A percentile compares a stretch with the other conserved stretches of the same genome.
These are phyloP conservation scores for Cervus canadensis DNA, from an alignment of 2,113 vertebrate species.

Conservation along the genomic window DNA sequence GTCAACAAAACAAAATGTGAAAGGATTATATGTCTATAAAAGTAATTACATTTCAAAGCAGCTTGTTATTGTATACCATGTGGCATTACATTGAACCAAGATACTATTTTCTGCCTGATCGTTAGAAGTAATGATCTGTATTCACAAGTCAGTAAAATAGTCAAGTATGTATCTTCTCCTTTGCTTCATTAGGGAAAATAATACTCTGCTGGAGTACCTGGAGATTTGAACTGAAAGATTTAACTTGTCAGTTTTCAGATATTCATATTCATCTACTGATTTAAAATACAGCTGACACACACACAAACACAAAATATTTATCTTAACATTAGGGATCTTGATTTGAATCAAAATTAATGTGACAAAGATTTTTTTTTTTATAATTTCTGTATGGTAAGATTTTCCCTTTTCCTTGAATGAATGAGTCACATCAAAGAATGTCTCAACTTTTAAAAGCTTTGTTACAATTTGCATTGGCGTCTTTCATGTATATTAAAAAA, in stretches of 20 bases:
- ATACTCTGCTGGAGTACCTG: constrained; percentile 71
- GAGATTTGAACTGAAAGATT: constrained; percentile 69
- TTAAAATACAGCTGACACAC: constrained; percentile 70
- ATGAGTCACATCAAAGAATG: constrained; percentile 75
- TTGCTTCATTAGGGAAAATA: constrained; percentile 67
- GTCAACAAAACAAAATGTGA: constrained; percentile 79
- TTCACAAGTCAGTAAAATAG: constrained; percentile 43
- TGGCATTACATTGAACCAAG: constrained; percentile 1
- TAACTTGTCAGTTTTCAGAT: constrained; percentile 56
- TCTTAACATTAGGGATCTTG: constrained; percentile 68
- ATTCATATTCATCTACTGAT: constrained; percentile 70
- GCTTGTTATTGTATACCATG: constrained; percentile 46
- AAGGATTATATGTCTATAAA: constrained; percentile 74
- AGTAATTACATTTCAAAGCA: constrained; percentile 68
- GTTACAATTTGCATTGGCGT: constrained; percentile 71
- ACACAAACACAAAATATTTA: constrained; percentile 41
- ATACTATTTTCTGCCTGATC: constrained; percentile 67
- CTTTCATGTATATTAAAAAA: constrained; percentile 79
- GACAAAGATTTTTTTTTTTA: constrained; percentile 36
- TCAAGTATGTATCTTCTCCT: constrained; percentile 52
- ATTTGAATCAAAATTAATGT: constrained; percentile 51
- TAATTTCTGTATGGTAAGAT: constrained; percentile 53
- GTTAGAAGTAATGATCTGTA: constrained; percentile 64
- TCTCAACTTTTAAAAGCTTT: constrained; percentile 73
- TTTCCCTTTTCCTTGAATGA: constrained; percentile 61